Evolutionary conservation across 2,113 vertebrate species (phyloP), one percentile per base, ranked within the genome.

Genomic region (Setophaga petechia): DNA sequence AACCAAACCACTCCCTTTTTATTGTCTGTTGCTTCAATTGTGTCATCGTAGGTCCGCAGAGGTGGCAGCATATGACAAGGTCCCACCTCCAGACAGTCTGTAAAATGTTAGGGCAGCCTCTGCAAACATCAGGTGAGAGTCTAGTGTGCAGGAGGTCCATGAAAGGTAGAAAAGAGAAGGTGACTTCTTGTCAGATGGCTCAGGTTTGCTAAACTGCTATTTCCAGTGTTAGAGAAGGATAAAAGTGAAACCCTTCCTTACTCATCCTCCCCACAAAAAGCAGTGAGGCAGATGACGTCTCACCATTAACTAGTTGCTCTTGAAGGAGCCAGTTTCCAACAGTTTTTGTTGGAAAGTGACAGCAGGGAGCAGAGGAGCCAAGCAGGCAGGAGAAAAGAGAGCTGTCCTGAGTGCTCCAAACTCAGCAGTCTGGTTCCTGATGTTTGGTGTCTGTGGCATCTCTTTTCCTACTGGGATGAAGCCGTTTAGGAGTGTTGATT

Each of bases 11-110:
- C n/a, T 65, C 54, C 30, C 25, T 74, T 73, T 31, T 39, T 0
- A 0, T 46, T 69, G 24, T 66, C 22, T 54, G 0, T 72, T 19
- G 0, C 65, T 90, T 95, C 8, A 1, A 2, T 43, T 78, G 46
- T 87, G 37, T 54, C 33, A 33, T 61, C 4, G 2, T 1, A 30
- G 31, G 6, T 80, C 28, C 74, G 68, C 47, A 61, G 59, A 58
- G 47, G 8, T 46, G 18, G 20, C 35, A 63, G 37, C 0, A 0
- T 24, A 31, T 62, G 16, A 35, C 33, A 33, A 23, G 35, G 17
- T 72, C 33, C 33, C 21, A 39, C 28, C 19, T 92, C 37, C n/a
- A 66, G 15, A 18, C 2, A 16, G 16, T 47, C 30, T 69, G 51
- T 58, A 61, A 39, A 43, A 46, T 1, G 3, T 81, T 58, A 54